A percentile compares a stretch with the other conserved stretches of the same genome.
Conservation (phyloP, 64 coral and sea anemone species). For the Actinia tenebrosa region DNA sequence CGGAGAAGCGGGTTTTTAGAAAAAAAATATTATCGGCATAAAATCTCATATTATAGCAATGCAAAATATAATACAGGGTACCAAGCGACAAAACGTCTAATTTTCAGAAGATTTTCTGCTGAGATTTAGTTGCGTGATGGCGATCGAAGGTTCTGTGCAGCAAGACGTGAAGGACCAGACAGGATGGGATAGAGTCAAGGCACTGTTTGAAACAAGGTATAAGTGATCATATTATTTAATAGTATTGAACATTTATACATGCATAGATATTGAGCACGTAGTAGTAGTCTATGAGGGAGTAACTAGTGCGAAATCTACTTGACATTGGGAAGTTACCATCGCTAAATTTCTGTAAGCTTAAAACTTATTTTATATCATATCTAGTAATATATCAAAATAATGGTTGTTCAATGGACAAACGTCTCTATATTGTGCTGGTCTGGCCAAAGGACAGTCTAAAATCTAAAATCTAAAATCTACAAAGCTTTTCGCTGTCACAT, state of each 20-base stretch:
- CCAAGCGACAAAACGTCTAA: not conserved
- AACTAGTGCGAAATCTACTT: not conserved
- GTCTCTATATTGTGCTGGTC: no score
- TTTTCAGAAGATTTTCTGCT: not conserved
- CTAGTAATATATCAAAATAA: no score
- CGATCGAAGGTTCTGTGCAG: not conserved
- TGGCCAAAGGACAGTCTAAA: no score
- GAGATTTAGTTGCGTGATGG: not conserved
- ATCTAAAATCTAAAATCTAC: no score
- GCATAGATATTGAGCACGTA: not conserved
- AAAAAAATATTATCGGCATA: not conserved
- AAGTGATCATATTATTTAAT: not conserved
- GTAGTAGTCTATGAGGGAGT: not conserved
- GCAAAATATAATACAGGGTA: not conserved
- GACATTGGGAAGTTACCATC: no score
- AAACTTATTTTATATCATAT: no score
- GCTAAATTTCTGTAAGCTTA: no score
- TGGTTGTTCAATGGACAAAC: no score
- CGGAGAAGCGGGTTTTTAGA: not conserved
- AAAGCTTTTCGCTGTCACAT: no score
- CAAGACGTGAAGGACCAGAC: not conserved
- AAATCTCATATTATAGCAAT: not conserved
- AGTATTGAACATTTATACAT: not conserved
- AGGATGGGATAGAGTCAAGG: conserved; percentile 50
- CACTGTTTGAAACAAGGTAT: conserved; percentile 44